Conservation (phyloP, 2,888 invertebrate species). For the Heliconius charithonia region DNA sequence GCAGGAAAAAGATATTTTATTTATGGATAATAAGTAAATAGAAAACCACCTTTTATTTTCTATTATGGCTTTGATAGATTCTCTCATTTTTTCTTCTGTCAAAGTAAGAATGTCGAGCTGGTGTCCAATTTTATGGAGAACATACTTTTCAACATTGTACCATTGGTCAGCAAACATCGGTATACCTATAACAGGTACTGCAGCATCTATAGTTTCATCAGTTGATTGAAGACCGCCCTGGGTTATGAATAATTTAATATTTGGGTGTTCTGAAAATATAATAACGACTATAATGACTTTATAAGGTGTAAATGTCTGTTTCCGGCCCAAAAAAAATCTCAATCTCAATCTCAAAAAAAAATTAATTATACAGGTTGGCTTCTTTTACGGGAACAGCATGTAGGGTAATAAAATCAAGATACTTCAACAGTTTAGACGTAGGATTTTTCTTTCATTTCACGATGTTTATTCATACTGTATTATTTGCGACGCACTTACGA, state of each 20-base stretch:
- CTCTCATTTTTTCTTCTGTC: slow-evolving; percentile 51
- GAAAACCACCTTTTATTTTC: slow-evolving; percentile 49
- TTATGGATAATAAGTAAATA: neutral
- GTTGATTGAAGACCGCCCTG: slow-evolving; percentile 72
- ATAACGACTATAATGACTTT: neutral
- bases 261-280: slow-evolving; percentile 62
- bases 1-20: too few relatives aligned
- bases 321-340: neutral
- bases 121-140: slow-evolving; percentile 56
- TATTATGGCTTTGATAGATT: slow-evolving; percentile 51
- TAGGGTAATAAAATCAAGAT: too few relatives aligned
- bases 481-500: too few relatives aligned
- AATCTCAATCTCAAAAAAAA: too few relatives aligned
- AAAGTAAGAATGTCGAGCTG: slow-evolving; percentile 54
- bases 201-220: slow-evolving; percentile 66
- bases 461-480: too few relatives aligned
- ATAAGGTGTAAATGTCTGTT: neutral
- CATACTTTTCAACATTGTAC: slow-evolving; percentile 60
- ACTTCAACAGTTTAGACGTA: too few relatives aligned
- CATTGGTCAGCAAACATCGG: slow-evolving; percentile 69
- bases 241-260: slow-evolving; percentile 66
- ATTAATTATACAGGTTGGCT: too few relatives aligned
- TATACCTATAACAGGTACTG: slow-evolving; percentile 64
- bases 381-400: too few relatives aligned
- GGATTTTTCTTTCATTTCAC: too few relatives aligned